A percentile compares a stretch with the other conserved stretches of the same genome.
Conservation (phyloP, 2,797 vertebrate species). For the Manis javanica region DNA sequence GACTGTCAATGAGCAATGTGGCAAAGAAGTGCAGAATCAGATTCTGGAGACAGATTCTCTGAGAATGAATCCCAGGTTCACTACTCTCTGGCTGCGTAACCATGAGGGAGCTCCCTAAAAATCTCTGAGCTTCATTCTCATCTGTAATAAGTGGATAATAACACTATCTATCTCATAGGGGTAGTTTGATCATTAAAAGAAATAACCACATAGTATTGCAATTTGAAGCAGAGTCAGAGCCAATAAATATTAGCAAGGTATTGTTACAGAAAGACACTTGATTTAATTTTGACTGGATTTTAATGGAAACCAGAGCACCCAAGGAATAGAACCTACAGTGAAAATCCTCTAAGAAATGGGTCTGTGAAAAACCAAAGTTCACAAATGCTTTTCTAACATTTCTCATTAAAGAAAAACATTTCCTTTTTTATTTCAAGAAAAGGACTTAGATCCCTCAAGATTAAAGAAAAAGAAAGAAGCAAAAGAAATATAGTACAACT, state of each 20-base stretch:
- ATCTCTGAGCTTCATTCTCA: neutral
- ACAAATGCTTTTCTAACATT: neutral
- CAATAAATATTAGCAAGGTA: neutral
- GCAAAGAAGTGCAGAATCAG: neutral
- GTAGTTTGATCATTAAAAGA: neutral
- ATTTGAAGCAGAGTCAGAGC: neutral
- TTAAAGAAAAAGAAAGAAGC: slow-evolving; percentile 36
- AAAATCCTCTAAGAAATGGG: slow-evolving; percentile 13
- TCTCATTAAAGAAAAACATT: slow-evolving; percentile 43
- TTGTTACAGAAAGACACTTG: neutral
- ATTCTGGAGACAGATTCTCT: neutral
- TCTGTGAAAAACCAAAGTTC: slow-evolving; percentile 35
- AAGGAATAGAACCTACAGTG: neutral
- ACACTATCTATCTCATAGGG: neutral
- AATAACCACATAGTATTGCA: neutral
- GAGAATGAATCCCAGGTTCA: neutral
- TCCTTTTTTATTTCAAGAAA: slow-evolving; percentile 56
- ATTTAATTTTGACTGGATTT: neutral
- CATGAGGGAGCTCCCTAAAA: neutral
- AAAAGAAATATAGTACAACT: neutral
- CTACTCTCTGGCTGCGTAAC: neutral
- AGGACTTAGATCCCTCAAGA: neutral
- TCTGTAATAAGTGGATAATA: neutral
- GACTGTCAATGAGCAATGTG: neutral
- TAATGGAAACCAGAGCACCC: neutral